These are phyloP conservation scores for Drosophila melanocephala DNA, from an alignment of 2,888 invertebrate species.

Conservation along the genomic window DNA sequence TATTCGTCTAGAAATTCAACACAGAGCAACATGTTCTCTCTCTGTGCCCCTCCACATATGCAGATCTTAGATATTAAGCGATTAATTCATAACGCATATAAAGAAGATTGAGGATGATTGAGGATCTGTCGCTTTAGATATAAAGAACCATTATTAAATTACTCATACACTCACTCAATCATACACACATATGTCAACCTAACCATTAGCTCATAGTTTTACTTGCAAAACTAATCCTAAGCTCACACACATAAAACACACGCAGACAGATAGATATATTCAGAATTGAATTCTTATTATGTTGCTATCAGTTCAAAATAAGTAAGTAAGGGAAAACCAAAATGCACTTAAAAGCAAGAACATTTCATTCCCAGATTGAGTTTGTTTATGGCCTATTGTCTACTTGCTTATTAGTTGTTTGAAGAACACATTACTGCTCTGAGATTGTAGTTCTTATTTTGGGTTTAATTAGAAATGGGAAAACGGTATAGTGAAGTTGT, in stretches of 20 bases:
- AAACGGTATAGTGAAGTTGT: neutral
- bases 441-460: neutral
- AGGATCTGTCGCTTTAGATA: slow-evolving; percentile 26
- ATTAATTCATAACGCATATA: slow-evolving; percentile 1
- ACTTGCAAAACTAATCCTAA: slow-evolving; percentile 35
- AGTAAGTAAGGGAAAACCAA: too few species aligned
- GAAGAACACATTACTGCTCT: neutral
- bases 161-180: slow-evolving; percentile 20
- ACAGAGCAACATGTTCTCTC: slow-evolving; percentile 20
- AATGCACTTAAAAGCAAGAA: neutral
- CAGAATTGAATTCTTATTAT: neutral
- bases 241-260: slow-evolving; percentile 20
- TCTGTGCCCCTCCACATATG: neutral
- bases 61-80: slow-evolving; percentile 19
- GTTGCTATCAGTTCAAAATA: neutral
- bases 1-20: slow-evolving; percentile 22
- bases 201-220: slow-evolving; percentile 39
- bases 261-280: neutral
- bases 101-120: slow-evolving; percentile 15
- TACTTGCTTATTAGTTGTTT: neutral
- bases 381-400: neutral
- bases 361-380: neutral
- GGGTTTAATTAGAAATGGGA: neutral
- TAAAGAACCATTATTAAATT: slow-evolving; percentile 27
- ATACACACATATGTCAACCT: slow-evolving; percentile 28